Evolutionary conservation across 2,113 vertebrate species (phyloP), one percentile per base, ranked within the genome.

Genomic region (Mionectes macconnelli): DNA sequence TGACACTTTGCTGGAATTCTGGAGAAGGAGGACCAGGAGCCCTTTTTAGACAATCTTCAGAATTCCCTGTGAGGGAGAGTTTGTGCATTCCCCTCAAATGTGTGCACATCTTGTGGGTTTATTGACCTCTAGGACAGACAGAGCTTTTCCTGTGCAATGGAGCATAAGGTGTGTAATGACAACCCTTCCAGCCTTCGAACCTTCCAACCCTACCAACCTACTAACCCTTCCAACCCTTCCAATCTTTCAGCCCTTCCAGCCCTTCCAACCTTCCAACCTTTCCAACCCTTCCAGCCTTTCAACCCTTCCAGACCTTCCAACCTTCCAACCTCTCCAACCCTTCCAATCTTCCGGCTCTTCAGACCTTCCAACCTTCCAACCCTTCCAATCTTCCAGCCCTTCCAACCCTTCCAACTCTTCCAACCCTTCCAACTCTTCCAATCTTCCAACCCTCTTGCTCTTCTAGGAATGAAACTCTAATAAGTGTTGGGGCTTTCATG

Each of bases 111-210:
- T 52, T 75, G 14, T 22, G 37, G 47, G 12, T 62, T 91, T 63
- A 50, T 79, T 37, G 68, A 83, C 57, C 57, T 91, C 91, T 72
- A 44, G 40, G 45, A 35, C 4, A 73, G 40, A 73, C 25, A 52
- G 52, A 75, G 30, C n/a, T 67, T 87, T 49, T 66, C 72, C 81
- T 14, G 4, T 22, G 52, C 69, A 31, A 0, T 66, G 85, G 30
- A 52, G 59, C 0, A 0, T 75, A 66, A 3, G 6, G 52, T 74
- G n/a, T 2, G 0, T 27, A 45, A 50, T 0, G 0, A n/a, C 35
- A 72, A 7, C 27, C 27, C 35, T 42, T 74, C 22, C 1, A 42
- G 60, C 52, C 17, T 53, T 57, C 20, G 33, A n/a, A 9, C 33
- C 33, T n/a, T 57, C 27, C 50, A 52, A 9, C 50, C n/a, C n/a